A percentile compares a stretch with the other conserved stretches of the same genome.
Evolutionary conservation across 2,113 vertebrate species (phyloP).

Genomic region (Mirza zaza): DNA sequence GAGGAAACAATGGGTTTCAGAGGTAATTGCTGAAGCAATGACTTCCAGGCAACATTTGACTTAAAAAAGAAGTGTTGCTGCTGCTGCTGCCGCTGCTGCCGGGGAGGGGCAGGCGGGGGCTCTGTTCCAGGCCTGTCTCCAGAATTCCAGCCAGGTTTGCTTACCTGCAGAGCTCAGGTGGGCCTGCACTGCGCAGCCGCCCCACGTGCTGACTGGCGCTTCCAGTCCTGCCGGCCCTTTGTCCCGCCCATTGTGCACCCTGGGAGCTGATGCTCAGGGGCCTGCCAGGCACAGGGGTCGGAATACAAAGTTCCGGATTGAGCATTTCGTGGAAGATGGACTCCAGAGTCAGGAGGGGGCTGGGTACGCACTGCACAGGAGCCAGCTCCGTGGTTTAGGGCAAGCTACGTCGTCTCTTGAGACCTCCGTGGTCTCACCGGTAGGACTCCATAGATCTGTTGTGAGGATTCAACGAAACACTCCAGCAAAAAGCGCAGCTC

Average conservation of each 20-base stretch:
- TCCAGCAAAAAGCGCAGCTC: no score
- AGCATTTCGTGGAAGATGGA: neutral
- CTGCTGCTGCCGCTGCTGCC: constrained; percentile 36
- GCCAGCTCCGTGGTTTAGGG: no score
- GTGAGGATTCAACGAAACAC: neutral
- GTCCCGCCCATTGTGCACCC: neutral
- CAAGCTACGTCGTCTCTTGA: accelerated
- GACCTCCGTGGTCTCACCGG: neutral
- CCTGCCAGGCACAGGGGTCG: neutral
- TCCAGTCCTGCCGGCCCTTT: constrained; percentile 1
- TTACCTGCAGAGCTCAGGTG: neutral
- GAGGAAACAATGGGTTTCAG: constrained; percentile 88
- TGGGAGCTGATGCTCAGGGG: neutral
- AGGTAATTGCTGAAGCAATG: constrained; percentile 88
- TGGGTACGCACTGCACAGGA: neutral
- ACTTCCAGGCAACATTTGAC: constrained; percentile 86
- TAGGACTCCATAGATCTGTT: neutral
- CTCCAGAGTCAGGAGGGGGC: neutral
- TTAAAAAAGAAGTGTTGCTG: constrained; percentile 79
- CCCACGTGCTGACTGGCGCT: neutral
- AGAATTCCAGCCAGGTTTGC: neutral
- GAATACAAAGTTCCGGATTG: neutral
- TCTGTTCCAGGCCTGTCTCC: neutral
- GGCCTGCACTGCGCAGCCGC: accelerated
- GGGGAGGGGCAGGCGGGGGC: neutral